Conservation (phyloP, 2,888 invertebrate genomes). For the Scaeva pyrastri region DNA sequence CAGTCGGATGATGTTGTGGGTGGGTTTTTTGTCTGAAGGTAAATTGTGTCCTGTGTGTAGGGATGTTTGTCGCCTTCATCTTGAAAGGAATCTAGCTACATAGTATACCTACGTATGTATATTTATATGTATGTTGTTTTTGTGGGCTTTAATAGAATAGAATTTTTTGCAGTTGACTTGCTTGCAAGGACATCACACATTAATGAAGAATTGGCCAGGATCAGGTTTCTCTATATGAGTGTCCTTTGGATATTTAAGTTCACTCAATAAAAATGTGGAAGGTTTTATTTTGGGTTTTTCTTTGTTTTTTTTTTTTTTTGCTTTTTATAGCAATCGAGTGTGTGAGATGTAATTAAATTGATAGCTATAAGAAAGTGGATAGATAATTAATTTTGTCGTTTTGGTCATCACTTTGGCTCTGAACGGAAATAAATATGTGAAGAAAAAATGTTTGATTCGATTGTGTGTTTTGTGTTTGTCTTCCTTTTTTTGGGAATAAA, state of each 20-base stretch:
- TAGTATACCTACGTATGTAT: too few species aligned
- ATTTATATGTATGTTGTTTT: conserved; percentile 17
- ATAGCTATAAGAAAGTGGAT: conserved; percentile 53
- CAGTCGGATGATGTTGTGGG: conserved; percentile 42
- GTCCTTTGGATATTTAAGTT: conserved; percentile 25
- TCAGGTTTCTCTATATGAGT: conserved; percentile 7
- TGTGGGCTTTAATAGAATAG: conserved; percentile 35
- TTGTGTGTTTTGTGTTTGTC: background rate
- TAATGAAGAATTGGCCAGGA: conserved; percentile 53
- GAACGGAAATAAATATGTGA: conserved; percentile 11
- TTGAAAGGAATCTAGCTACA: conserved; percentile 47
- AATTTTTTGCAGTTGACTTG: conserved; percentile 70
- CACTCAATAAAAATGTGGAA: conserved; percentile 57
- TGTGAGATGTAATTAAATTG: conserved; percentile 65
- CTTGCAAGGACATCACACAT: conserved; percentile 49
- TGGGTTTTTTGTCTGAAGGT: conserved; percentile 23
- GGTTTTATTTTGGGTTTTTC: background rate
- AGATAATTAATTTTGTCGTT: conserved; percentile 73
- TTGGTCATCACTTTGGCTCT: conserved; percentile 43
- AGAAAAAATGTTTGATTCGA: conserved; percentile 22
- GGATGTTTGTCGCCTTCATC: background rate
- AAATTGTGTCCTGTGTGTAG: too few species aligned
- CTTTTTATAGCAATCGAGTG: background rate
- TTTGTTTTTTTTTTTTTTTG: background rate
- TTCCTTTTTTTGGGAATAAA: conserved; percentile 6